A percentile compares a stretch with the other conserved stretches of the same genome.
Conservation (phyloP, 2,797 vertebrate species). For the Chanos chanos region DNA sequence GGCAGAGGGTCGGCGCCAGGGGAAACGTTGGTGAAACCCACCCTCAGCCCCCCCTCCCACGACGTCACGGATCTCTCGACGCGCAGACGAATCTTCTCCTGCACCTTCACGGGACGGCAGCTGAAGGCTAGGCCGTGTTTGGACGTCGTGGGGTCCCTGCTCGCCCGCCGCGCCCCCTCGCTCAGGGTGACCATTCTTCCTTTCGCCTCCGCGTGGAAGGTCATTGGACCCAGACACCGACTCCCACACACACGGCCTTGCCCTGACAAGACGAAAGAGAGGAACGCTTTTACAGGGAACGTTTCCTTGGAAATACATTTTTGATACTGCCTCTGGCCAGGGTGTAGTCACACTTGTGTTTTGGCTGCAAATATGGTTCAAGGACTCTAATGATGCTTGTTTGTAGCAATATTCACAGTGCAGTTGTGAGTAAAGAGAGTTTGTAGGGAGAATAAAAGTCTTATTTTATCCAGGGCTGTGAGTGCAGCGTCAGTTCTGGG, state of each 20-base stretch:
- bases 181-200: constrained; percentile 50
- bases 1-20: constrained; percentile 34
- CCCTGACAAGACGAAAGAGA: constrained; percentile 5
- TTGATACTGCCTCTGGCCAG: too few species aligned
- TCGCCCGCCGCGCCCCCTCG: constrained; percentile 4
- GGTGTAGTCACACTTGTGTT: too few species aligned
- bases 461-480: too few species aligned
- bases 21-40: constrained; percentile 62
- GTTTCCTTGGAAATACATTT: too few species aligned
- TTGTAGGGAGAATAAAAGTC: too few species aligned
- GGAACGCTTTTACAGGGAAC: neutral
- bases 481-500: too few species aligned
- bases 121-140: constrained; percentile 58
- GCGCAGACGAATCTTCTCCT: constrained; percentile 54
- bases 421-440: too few species aligned
- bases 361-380: too few species aligned
- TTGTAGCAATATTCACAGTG: too few species aligned
- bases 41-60: constrained; percentile 54
- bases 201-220: constrained; percentile 50
- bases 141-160: constrained; percentile 39
- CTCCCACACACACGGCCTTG: constrained; percentile 26
- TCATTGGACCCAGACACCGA: constrained; percentile 47
- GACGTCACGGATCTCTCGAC: constrained; percentile 36
- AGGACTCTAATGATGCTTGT: too few species aligned
- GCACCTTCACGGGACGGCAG: constrained; percentile 47